Conservation (phyloP, 2,888 invertebrate genomes). For the Phorcus lineatus region DNA sequence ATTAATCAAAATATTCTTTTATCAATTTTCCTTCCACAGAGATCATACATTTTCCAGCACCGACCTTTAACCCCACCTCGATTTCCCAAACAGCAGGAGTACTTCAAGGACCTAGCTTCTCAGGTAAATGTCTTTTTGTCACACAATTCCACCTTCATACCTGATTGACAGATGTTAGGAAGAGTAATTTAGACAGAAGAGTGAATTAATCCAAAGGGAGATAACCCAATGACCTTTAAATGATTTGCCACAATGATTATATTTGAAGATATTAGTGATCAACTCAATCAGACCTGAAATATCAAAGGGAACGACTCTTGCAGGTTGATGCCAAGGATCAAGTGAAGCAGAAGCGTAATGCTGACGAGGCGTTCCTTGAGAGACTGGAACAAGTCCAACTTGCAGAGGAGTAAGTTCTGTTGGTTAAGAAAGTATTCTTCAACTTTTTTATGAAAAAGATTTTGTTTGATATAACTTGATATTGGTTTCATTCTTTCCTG, state of each 20-base stretch:
- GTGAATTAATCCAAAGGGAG: neutral
- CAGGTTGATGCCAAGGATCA: constrained; percentile 67
- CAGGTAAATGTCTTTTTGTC: constrained; percentile 60
- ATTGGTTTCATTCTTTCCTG: no score
- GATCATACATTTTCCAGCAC: constrained; percentile 74
- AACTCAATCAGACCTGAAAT: no score
- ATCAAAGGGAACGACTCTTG: constrained; percentile 11
- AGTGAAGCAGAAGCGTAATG: constrained; percentile 55
- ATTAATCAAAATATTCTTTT: no score
- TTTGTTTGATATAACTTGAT: no score
- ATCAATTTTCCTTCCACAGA: constrained; percentile 51
- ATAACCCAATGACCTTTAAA: no score
- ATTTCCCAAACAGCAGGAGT: constrained; percentile 70
- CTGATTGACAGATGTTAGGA: neutral
- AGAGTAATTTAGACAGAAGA: neutral
- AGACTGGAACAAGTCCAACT: constrained; percentile 75
- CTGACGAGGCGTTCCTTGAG: constrained; percentile 73
- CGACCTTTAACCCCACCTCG: constrained; percentile 73
- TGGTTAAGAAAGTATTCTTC: neutral
- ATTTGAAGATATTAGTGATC: no score
- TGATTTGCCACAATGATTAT: no score
- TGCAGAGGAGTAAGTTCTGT: constrained; percentile 73
- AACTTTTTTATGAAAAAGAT: no score
- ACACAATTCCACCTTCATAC: no score
- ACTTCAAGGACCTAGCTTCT: constrained; percentile 64